Percentiles rank a stretch among this genome's conserved stretches.
phyloP scores from a whole-genome alignment of 2,113 vertebrate genomes.

The Typhlomys cinereus region DNA sequence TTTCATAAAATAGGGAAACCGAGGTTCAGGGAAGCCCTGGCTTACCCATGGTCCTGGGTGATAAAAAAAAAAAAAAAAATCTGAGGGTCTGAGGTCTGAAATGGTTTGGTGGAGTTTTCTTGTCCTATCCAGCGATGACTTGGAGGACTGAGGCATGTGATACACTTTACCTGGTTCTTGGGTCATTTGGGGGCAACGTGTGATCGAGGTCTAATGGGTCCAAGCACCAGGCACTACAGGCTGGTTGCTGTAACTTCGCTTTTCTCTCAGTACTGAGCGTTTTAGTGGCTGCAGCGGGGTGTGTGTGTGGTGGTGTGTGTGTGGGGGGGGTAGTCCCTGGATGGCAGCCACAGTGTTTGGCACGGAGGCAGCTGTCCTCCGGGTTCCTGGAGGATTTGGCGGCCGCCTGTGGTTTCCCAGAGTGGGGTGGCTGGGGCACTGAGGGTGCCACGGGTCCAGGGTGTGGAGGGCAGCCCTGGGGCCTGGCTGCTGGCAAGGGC shows the following conservation, averaged over 20 bases:
- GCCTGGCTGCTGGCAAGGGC: conserved; percentile 40
- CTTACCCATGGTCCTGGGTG: neutral
- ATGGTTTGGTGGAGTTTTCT: neutral
- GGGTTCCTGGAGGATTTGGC: conserved; percentile 57
- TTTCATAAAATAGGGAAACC: conserved; percentile 1
- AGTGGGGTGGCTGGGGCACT: neutral
- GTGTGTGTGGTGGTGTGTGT: no score
- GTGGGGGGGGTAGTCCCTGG: conserved; percentile 49
- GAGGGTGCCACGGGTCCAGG: neutral
- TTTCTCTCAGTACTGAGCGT: conserved; percentile 34
- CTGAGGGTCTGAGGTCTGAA: neutral
- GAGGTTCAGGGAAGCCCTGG: conserved; percentile 27
- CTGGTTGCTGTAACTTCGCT: neutral
- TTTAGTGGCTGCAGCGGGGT: neutral
- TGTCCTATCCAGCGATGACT: neutral
- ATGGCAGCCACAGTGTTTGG: conserved; percentile 60
- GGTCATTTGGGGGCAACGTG: neutral
- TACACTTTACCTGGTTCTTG: neutral
- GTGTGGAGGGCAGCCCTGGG: conserved; percentile 60
- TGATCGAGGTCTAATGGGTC: neutral
- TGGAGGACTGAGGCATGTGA: neutral
- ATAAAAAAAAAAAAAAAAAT: neutral
- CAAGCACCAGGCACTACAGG: neutral
- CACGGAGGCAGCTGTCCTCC: conserved; percentile 5
- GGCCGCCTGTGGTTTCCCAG: conserved; percentile 49